Percentiles rank a stretch among this genome's conserved stretches.
Evolutionary conservation across 2,113 vertebrate genomes (phyloP).

Genomic region (Columba janthina): DNA sequence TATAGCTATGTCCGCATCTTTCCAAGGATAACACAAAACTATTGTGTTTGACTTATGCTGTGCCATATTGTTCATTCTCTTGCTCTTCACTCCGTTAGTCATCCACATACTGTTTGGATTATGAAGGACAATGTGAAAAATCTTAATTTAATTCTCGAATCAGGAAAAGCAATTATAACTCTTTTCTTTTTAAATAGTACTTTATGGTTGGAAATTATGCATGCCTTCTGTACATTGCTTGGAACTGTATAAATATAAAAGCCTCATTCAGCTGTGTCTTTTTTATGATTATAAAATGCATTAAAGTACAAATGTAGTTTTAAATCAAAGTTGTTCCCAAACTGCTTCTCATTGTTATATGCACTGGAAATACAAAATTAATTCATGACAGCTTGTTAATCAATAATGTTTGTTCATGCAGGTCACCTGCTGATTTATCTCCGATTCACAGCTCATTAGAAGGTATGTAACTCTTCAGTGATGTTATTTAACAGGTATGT

Average conservation of each 20-base stretch:
- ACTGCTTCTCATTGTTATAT: conserved; percentile 11
- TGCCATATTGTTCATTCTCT: conserved; percentile 6
- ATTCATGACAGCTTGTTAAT: conserved; percentile 59
- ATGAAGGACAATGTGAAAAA: neutral
- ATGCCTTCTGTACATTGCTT: conserved; percentile 20
- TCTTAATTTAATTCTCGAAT: conserved; percentile 40
- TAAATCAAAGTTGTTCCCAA: conserved; percentile 39
- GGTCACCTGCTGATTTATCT: conserved; percentile 57
- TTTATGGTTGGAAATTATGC: conserved; percentile 53
- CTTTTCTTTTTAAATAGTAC: conserved; percentile 51
- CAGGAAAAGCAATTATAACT: conserved; percentile 33
- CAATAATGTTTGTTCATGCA: conserved; percentile 55
- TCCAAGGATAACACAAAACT: neutral
- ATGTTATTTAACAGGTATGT: conserved; percentile 32
- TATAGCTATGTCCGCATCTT: neutral
- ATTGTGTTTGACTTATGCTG: neutral
- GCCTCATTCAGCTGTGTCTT: conserved; percentile 28
- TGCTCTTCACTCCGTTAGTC: conserved; percentile 11
- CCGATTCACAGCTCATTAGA: conserved; percentile 22
- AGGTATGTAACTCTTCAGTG: conserved; percentile 32
- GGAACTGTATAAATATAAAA: conserved; percentile 39
- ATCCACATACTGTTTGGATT: neutral
- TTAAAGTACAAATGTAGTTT: conserved; percentile 51
- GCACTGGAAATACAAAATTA: conserved; percentile 9
- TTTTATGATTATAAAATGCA: conserved; percentile 41